phyloP scores from a whole-genome alignment of 2,113 vertebrate genomes.

The Kryptolebias marmoratus region DNA sequence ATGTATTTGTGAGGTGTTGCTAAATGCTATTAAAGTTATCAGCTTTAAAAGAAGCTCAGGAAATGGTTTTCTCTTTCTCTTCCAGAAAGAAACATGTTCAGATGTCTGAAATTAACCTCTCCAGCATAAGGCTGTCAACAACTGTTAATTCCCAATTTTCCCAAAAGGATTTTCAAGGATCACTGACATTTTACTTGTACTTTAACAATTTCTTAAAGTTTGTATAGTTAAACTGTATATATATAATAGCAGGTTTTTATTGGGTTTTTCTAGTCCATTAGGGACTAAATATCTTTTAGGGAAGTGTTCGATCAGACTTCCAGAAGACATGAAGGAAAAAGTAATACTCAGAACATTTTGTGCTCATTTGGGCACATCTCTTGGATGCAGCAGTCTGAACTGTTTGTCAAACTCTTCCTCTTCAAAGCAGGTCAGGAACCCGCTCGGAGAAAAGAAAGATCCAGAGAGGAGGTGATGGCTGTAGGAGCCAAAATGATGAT shows the following conservation, averaged over 20 bases:
- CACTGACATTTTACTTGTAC: too few species aligned
- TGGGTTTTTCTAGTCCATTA: background rate
- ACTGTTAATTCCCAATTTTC: too few species aligned
- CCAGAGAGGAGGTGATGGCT: background rate
- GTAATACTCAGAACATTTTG: background rate
- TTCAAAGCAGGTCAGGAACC: constrained; percentile 19
- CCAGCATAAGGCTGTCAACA: too few species aligned
- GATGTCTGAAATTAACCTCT: background rate
- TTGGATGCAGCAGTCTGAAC: constrained; percentile 17
- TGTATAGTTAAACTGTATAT: background rate
- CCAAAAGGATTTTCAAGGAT: too few species aligned
- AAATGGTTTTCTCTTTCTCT: constrained; percentile 56
- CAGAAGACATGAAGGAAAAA: background rate
- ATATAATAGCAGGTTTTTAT: background rate
- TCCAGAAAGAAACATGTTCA: constrained; percentile 24
- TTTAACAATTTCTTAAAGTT: background rate
- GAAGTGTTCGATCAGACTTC: background rate
- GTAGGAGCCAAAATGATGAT: constrained; percentile 17
- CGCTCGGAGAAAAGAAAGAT: background rate
- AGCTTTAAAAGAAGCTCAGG: constrained; percentile 49
- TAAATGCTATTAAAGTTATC: constrained; percentile 50
- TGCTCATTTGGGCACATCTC: background rate
- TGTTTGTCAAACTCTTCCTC: background rate
- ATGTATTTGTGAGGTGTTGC: background rate
- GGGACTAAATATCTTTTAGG: background rate